Percentiles rank a stretch among this genome's conserved stretches.
Evolutionary conservation across 2,888 invertebrate species (phyloP).

Genomic region (Nasonovia ribisnigri): DNA sequence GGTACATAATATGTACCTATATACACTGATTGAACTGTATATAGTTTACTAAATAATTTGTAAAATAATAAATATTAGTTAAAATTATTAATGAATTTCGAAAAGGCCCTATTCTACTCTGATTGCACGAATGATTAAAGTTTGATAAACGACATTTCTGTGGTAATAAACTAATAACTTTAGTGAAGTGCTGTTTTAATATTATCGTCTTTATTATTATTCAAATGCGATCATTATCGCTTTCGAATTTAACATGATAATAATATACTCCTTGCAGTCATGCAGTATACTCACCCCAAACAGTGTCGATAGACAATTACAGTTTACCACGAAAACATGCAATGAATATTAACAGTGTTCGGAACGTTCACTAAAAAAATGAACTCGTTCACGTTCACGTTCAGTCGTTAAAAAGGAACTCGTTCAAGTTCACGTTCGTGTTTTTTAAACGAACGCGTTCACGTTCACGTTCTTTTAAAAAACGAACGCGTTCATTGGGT

Average conservation of each 20-base stretch:
- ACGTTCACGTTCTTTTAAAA: too few relatives aligned
- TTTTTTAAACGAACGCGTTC: too few relatives aligned
- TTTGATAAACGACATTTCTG: not conserved
- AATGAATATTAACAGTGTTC: constrained; percentile 8
- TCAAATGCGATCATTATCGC: not conserved
- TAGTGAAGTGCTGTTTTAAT: not conserved
- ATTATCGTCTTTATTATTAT: not conserved
- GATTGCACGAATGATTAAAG: too few relatives aligned
- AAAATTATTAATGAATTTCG: not conserved
- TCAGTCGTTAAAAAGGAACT: too few relatives aligned
- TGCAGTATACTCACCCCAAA: not conserved
- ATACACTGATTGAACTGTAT: too few relatives aligned
- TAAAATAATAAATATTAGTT: not conserved
- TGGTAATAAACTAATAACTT: not conserved
- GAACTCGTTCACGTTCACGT: too few relatives aligned
- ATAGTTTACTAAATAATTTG: not conserved
- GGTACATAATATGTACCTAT: too few relatives aligned
- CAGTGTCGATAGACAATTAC: not conserved
- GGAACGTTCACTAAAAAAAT: too few relatives aligned
- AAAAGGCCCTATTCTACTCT: not conserved
- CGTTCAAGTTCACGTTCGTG: too few relatives aligned
- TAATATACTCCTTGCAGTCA: not conserved
- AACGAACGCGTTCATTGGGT: too few relatives aligned
- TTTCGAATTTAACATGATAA: not conserved
- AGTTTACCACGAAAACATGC: constrained; percentile 2